Conservation (phyloP, 92 coral and sea anemone genomes). For the Anthopleura xanthogrammica region DNA sequence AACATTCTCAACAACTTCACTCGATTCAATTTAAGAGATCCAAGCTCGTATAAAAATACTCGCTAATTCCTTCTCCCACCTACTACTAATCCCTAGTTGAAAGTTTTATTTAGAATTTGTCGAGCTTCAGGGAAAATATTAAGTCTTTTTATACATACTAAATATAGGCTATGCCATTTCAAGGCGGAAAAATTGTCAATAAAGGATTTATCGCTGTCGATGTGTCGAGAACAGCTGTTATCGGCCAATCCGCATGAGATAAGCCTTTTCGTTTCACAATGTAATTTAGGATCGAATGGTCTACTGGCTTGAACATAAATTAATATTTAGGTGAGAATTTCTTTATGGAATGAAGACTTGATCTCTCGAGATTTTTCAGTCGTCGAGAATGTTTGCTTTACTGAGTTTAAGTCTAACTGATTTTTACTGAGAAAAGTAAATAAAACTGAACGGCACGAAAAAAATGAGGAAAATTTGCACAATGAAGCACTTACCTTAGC, state of each 20-base stretch:
- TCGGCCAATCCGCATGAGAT: constrained; percentile 1
- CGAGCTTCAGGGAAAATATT: not conserved
- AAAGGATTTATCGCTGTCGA: constrained; percentile 23
- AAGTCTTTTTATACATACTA: constrained; percentile 5
- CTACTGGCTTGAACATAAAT: not conserved
- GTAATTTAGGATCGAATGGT: not conserved
- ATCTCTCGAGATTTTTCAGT: too few species aligned
- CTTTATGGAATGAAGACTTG: too few species aligned
- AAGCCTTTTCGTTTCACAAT: constrained; percentile 2
- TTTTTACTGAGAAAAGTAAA: not conserved
- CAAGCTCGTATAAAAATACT: not conserved
- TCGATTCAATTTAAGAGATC: constrained; percentile 1
- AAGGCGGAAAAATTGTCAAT: constrained; percentile 32
- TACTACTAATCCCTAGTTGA: not conserved
- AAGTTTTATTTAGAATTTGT: constrained; percentile 1
- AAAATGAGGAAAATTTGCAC: not conserved
- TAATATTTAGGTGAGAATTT: not conserved
- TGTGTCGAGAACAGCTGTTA: constrained; percentile 24
- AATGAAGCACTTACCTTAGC: not conserved
- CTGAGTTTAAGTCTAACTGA: not conserved
- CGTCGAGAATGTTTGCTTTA: too few species aligned
- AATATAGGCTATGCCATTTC: constrained; percentile 12
- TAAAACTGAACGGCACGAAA: not conserved
- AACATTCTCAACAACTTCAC: not conserved
- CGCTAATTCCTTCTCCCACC: not conserved